Evolutionary conservation across 1,140 invertebrate species (phyloP), one percentile per base, ranked within the genome.

Genomic region (Pentalonia nigronervosa): DNA sequence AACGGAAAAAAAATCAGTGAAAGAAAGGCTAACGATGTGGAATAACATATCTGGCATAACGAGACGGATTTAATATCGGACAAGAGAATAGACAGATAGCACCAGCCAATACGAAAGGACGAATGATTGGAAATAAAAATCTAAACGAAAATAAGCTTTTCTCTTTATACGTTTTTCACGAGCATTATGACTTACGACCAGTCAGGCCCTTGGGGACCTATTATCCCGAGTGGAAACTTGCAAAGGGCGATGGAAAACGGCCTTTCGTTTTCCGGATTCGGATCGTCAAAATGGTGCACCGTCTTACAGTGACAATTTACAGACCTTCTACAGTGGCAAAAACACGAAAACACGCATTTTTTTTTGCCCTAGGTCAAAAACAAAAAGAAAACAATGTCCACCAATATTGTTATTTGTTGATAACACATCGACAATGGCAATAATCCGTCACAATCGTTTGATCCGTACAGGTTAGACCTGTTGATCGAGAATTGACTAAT

Each of bases 41-140:
- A 53, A 89, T 56, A 41, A 36, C 48, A 89, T 89, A 89, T 56
- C n/a, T 20, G 34, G 50, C 48, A 89, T 89, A 53, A 89, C 34
- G 48, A 89, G 48, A 89, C 20, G 45, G 50, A 89, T 89, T 89
- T 89, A 50, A 56, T 89, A 89, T 56, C n/a, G n/a, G 48, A 20
- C 20, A 23, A 53, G 20, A 53, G 48, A 53, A 56, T 36, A 53
- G 17, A 56, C 25, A n/a, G 6, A 56, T 36, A n/a, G 6, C 11
- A 23, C 8, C 30, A 17, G 25, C 23, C 41, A 36, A 36, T 88
- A n/a, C 30, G 30, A 87, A 14, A 45, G 17, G 17, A 48, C 50
- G 50, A 89, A 89, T 50, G 48, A 89, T 89, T 53, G 87, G 87
- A 36, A 41, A 36, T 53, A 89, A 89, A 50, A 56, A 53, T 89